Evolutionary conservation across 2,797 vertebrate species (phyloP), one percentile per base, ranked within the genome.

Genomic region (Merluccius polli): DNA sequence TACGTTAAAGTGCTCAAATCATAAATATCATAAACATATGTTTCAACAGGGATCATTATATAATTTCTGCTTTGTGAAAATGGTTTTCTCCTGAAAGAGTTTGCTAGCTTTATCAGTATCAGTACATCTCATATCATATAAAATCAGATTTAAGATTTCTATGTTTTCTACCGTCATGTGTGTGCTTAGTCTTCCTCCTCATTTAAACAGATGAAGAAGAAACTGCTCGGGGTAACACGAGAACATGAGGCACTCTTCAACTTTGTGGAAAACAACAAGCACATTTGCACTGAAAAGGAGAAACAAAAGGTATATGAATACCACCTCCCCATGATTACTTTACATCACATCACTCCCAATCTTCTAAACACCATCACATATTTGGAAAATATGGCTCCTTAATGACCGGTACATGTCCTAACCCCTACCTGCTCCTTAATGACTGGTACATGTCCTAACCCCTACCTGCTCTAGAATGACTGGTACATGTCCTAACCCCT

Each of bases 221-320:
- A 96, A 87, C 76, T 96, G 86, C 80, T 85, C 76, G 91, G 90
- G 30, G 86, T 95, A 77, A 96, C 94, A 21, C 94, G 93, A 87
- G 95, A 97, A 83, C 96, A 97, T 0, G 89, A 96, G 85, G 92
- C 89, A 16, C 90, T 97, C 75, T 96, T 96, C 88, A 95, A 93
- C 82, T 95, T 94, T 77, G 90, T 95, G 71, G 94, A 96, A 87
- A 95, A 88, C 81, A 96, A 94, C 81, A 95, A 92, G 82, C 93
- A 94, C 21, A 92, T 93, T 0, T 78, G 86, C 84, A 93, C 88
- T 7, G 90, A 94, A 76, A 97, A 95, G 85, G 95, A 96, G 87
- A 96, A 95, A 87, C 93, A 92, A 77, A 97, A 97, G 92, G 94
- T 95, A 52, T 41, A 21, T 13, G 4, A 63, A 38, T 31, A 59